phyloP scores from a whole-genome alignment of 2,797 vertebrate genomes.

The Zalophus californianus region DNA sequence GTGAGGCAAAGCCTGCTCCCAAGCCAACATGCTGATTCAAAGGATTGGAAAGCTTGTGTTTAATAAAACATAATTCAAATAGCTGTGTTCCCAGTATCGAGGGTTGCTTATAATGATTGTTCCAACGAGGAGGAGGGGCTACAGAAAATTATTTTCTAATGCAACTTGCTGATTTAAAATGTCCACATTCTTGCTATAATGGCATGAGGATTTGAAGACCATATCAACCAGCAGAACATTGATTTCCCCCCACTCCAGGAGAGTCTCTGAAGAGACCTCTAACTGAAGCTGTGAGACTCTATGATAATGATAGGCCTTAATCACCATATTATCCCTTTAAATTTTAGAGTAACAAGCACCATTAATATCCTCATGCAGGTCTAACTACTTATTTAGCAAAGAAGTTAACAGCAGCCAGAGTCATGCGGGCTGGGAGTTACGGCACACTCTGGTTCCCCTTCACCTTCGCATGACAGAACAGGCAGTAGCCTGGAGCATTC shows the following conservation, averaged over 20 bases:
- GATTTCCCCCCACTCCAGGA: neutral
- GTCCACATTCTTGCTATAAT: neutral
- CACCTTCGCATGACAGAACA: constrained; percentile 29
- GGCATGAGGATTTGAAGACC: neutral
- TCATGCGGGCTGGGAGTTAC: neutral
- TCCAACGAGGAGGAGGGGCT: neutral
- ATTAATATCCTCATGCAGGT: neutral
- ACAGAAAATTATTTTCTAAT: constrained; percentile 39
- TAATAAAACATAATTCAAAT: constrained; percentile 79
- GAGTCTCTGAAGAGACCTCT: constrained; percentile 4
- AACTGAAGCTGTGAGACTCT: neutral
- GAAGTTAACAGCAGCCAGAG: neutral
- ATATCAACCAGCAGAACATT: neutral
- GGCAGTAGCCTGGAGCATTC: constrained; percentile 55
- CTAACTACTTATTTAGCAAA: constrained; percentile 47
- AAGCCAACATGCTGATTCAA: constrained; percentile 70
- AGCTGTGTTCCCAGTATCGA: neutral
- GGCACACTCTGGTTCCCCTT: constrained; percentile 17
- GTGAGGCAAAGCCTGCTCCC: constrained; percentile 66
- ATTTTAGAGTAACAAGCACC: neutral
- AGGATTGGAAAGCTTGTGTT: constrained; percentile 68
- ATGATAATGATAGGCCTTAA: constrained; percentile 4
- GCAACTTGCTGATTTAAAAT: constrained; percentile 45
- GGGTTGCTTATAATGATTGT: neutral
- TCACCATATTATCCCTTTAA: neutral